Evolutionary conservation across 2,888 invertebrate genomes (phyloP).

Genomic region (Augiades crinisus): DNA sequence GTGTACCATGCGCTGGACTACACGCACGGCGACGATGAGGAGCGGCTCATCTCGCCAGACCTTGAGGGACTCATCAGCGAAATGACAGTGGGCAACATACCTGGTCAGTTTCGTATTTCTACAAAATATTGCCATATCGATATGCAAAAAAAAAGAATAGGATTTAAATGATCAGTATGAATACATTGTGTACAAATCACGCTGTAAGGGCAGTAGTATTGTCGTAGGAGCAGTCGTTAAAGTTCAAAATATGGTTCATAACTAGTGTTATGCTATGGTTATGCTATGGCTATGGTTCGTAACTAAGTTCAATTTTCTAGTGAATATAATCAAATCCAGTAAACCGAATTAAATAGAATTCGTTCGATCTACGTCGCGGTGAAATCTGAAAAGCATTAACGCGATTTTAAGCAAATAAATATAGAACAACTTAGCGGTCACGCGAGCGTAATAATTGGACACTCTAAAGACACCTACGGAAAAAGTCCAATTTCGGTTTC

Average conservation of each 20-base stretch:
- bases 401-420: not conserved
- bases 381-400: constrained; percentile 3
- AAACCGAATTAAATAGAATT: no score
- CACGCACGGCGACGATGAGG: constrained; percentile 92
- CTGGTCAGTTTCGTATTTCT: constrained; percentile 42
- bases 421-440: constrained; percentile 24
- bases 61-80: constrained; percentile 92
- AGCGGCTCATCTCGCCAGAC: constrained; percentile 91
- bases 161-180: no score
- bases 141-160: no score
- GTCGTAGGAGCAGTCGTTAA: no score
- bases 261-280: no score
- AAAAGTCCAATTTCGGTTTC: constrained; percentile 49
- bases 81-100: constrained; percentile 88
- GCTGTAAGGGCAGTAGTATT: no score
- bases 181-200: no score
- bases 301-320: no score
- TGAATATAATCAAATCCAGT: no score
- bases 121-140: not conserved
- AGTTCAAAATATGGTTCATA: no score
- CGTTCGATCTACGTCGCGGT: no score
- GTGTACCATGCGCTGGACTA: constrained; percentile 95
- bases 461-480: constrained; percentile 29
- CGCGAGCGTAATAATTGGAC: constrained; percentile 33
- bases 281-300: no score